phyloP scores from a whole-genome alignment of 2,888 invertebrate genomes.

The Diarsia brunnea region DNA sequence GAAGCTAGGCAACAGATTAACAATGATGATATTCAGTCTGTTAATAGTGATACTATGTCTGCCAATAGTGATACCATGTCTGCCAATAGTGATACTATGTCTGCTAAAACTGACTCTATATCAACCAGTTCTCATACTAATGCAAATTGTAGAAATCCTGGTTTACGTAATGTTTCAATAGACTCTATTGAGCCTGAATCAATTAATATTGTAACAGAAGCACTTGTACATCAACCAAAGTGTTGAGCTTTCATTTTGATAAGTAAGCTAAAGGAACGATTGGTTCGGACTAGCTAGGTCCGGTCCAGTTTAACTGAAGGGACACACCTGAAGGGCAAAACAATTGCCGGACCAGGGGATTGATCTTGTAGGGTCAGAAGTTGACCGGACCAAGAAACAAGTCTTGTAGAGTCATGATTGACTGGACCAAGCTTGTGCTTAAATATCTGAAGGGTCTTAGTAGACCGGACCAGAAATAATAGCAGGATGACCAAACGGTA shows the following conservation, averaged over 20 bases:
- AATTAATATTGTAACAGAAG: slow-evolving; percentile 10
- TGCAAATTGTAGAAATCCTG: background rate
- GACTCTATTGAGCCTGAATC: background rate
- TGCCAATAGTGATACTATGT: background rate
- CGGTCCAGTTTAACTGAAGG: slow-evolving; percentile 13
- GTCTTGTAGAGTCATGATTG: background rate
- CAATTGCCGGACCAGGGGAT: slow-evolving; percentile 3
- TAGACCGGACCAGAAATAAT: slow-evolving; percentile 3
- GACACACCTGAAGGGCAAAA: slow-evolving; percentile 15
- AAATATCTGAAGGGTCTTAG: too few species aligned
- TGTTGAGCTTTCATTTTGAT: too few species aligned
- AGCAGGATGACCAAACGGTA: too few species aligned
- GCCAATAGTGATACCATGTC: slow-evolving; percentile 1
- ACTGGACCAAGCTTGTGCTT: slow-evolving; percentile 9
- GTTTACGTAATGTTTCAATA: background rate
- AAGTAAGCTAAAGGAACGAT: too few species aligned
- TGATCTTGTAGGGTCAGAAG: slow-evolving; percentile 6
- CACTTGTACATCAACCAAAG: slow-evolving; percentile 1
- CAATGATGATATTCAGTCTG: background rate
- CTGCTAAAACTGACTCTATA: too few species aligned
- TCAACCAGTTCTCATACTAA: background rate
- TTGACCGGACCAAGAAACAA: slow-evolving; percentile 10
- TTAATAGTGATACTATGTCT: background rate
- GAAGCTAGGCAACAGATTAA: slow-evolving; percentile 5
- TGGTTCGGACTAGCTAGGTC: slow-evolving; percentile 7